phyloP scores from a whole-genome alignment of 1,140 invertebrate species.

The Carposina sasakii region DNA sequence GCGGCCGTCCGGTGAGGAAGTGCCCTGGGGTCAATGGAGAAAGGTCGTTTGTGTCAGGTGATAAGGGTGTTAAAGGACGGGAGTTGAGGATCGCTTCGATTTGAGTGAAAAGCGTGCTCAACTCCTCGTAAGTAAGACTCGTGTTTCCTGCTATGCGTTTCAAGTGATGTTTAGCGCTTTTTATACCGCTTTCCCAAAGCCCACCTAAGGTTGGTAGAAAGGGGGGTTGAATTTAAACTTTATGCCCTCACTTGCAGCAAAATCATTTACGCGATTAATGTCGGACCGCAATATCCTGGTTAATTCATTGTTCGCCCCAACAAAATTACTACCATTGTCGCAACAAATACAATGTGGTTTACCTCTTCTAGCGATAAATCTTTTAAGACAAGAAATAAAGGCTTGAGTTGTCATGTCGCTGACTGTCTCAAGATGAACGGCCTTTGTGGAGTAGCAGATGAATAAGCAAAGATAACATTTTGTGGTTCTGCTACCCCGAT shows the following conservation, averaged over 20 bases:
- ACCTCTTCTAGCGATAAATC: constrained; percentile 12
- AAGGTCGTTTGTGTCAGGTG: neutral
- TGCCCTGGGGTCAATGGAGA: constrained; percentile 6
- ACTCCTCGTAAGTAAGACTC: constrained; percentile 14
- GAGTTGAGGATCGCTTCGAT: constrained; percentile 22
- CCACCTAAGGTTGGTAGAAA: neutral
- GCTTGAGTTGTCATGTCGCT: constrained; percentile 5
- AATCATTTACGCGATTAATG: neutral
- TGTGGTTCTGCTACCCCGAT: neutral
- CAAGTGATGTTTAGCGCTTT: neutral
- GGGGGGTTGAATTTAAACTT: constrained; percentile 2
- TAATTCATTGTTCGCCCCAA: constrained; percentile 8
- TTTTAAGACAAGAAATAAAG: constrained; percentile 11
- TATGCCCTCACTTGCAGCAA: neutral
- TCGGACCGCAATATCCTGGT: neutral
- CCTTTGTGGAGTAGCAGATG: constrained; percentile 1
- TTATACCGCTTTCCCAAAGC: constrained; percentile 3
- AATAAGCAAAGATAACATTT: constrained; percentile 7
- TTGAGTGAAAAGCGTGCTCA: constrained; percentile 13
- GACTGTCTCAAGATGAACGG: constrained; percentile 1
- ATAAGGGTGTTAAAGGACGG: constrained; percentile 15
- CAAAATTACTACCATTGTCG: constrained; percentile 19
- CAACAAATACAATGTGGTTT: constrained; percentile 6
- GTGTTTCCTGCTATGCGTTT: neutral
- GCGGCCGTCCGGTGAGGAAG: constrained; percentile 7